These are phyloP conservation scores for Solen grandis DNA, from an alignment of 1,140 invertebrate genomes.

Conservation along the genomic window DNA sequence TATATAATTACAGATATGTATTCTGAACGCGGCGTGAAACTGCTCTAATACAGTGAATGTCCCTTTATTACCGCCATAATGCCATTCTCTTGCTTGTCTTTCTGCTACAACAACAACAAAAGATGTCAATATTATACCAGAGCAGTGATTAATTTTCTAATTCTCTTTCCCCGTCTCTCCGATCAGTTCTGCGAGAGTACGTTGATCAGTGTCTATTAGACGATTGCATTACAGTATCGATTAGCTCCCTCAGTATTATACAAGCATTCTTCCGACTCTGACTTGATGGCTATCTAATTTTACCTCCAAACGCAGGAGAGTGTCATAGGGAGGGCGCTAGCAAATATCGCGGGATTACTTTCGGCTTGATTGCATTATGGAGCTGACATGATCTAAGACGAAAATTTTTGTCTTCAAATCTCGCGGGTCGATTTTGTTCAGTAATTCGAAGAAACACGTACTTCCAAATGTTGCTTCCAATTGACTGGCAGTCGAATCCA, in stretches of 20 bases:
- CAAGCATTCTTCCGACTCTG: slow-evolving; percentile 32
- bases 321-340: slow-evolving; percentile 31
- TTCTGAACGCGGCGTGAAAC: background rate
- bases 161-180: slow-evolving; percentile 16
- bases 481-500: too few relatives aligned
- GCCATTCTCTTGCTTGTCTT: background rate
- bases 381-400: slow-evolving; percentile 27
- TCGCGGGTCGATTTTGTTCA: slow-evolving; percentile 16
- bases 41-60: background rate
- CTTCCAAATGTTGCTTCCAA: too few relatives aligned
- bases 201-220: slow-evolving; percentile 41
- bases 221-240: slow-evolving; percentile 45
- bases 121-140: slow-evolving; percentile 48
- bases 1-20: background rate
- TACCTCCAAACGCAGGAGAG: slow-evolving; percentile 30
- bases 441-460: too few relatives aligned
- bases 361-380: slow-evolving; percentile 30
- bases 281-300: slow-evolving; percentile 47
- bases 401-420: slow-evolving; percentile 15
- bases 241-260: slow-evolving; percentile 1
- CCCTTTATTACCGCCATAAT: background rate
- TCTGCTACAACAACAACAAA: slow-evolving; percentile 20
- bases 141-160: slow-evolving; percentile 51
- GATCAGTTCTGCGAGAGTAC: slow-evolving; percentile 39
- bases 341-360: slow-evolving; percentile 33